phyloP scores from a whole-genome alignment of 2,888 invertebrate species.

The Gastrophysa polygoni region DNA sequence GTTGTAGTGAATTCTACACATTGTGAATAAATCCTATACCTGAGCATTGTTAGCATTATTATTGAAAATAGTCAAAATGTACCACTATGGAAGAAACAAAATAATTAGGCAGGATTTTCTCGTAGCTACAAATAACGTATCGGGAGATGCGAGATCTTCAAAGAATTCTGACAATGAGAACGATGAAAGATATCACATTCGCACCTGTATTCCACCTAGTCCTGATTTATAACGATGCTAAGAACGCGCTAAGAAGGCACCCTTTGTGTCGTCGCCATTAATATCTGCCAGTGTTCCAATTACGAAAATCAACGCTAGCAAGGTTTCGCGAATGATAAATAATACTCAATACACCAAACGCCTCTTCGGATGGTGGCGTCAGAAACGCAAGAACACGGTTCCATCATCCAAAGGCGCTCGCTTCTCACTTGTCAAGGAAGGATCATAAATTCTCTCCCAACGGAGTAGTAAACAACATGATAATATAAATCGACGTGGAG shows the following conservation, averaged over 20 bases:
- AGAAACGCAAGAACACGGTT: conserved; percentile 43
- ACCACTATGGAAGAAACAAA: no score
- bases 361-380: conserved; percentile 43
- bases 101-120: no score
- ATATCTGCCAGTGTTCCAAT: conserved; percentile 51
- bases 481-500: conserved; percentile 18
- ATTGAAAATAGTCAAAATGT: no score
- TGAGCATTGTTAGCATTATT: no score
- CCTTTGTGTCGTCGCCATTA: conserved; percentile 50
- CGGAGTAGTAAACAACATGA: conserved; percentile 16
- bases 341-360: conserved; percentile 50
- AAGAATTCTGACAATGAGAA: not conserved
- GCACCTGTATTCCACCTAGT: not conserved
- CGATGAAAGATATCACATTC: not conserved
- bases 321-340: conserved; percentile 48
- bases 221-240: conserved; percentile 12
- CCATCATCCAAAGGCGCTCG: conserved; percentile 40
- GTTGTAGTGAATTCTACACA: no score
- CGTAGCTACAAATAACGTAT: no score
- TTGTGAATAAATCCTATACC: no score
- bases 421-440: conserved; percentile 32
- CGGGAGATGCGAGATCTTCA: not conserved
- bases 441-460: conserved; percentile 41
- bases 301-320: conserved; percentile 51
- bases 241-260: conserved; percentile 47